A percentile compares a stretch with the other conserved stretches of the same genome.
These are phyloP conservation scores for Rhizoglyphus robini DNA, from an alignment of 1,140 invertebrate genomes.

Conservation along the genomic window DNA sequence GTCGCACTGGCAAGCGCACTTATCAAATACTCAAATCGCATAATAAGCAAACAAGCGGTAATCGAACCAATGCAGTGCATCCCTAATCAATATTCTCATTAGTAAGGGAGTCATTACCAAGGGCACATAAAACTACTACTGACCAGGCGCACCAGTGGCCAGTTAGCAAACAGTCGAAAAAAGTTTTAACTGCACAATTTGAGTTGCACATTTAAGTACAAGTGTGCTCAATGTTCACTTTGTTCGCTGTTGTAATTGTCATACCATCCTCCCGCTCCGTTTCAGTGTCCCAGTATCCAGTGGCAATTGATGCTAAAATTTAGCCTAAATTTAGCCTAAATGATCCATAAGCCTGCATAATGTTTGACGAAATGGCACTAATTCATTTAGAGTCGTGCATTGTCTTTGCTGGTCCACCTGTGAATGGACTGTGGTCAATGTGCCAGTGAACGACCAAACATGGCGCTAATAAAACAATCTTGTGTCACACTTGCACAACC, in stretches of 20 bases:
- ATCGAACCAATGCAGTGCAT: too few relatives aligned
- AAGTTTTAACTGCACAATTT: not conserved
- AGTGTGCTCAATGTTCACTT: too few relatives aligned
- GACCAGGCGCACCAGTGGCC: not conserved
- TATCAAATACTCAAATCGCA: too few relatives aligned
- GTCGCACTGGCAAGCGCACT: too few relatives aligned
- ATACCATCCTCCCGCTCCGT: too few relatives aligned
- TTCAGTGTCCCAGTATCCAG: not conserved
- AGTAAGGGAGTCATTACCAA: too few relatives aligned
- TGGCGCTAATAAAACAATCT: not conserved
- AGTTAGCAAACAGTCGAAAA: not conserved
- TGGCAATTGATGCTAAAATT: constrained; percentile 4
- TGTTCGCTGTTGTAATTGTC: too few relatives aligned
- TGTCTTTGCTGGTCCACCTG: not conserved
- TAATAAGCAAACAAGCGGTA: not conserved
- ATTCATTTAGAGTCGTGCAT: constrained; percentile 2
- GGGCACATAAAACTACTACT: not conserved
- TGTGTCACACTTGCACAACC: not conserved
- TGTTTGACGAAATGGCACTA: not conserved
- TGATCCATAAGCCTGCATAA: constrained; percentile 3
- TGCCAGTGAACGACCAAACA: not conserved
- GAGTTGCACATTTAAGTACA: not conserved
- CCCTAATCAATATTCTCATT: not conserved
- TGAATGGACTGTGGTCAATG: not conserved
- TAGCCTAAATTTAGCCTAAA: too few relatives aligned